phyloP scores from a whole-genome alignment of 92 coral and sea anemone species.

The Heliopora coerulea region DNA sequence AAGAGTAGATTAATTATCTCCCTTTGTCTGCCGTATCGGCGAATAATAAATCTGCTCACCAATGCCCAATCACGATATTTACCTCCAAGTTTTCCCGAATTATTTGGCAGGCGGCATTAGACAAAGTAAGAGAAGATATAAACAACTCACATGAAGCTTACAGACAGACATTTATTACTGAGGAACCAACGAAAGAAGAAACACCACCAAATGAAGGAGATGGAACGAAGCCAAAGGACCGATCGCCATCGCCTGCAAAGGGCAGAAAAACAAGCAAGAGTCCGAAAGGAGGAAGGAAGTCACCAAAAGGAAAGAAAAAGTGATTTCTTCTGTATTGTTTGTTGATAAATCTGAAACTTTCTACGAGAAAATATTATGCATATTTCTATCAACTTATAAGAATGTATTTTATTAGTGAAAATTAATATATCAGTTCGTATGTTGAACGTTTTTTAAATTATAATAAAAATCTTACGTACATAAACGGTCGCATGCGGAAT shows the following conservation, averaged over 20 bases:
- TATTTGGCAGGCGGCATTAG: slow-evolving; percentile 73
- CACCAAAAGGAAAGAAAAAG: slow-evolving; percentile 88
- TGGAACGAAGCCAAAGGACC: slow-evolving; percentile 53
- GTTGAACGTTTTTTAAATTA: too few relatives aligned
- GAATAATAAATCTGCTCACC: too few relatives aligned
- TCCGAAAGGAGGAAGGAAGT: slow-evolving; percentile 83
- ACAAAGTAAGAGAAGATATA: slow-evolving; percentile 84
- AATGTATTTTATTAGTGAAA: neutral
- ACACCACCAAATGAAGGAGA: slow-evolving; percentile 50
- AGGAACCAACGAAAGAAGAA: slow-evolving; percentile 82
- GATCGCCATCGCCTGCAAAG: slow-evolving; percentile 85
- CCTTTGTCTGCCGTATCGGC: too few relatives aligned
- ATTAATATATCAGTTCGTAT: too few relatives aligned
- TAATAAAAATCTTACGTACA: too few relatives aligned
- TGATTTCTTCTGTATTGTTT: slow-evolving; percentile 8
- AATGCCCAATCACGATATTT: too few relatives aligned
- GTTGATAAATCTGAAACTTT: neutral
- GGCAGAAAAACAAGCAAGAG: slow-evolving; percentile 77
- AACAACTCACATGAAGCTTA: slow-evolving; percentile 84
- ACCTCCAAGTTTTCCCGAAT: too few relatives aligned
- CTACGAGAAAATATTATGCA: neutral
- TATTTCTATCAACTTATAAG: neutral
- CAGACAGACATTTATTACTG: slow-evolving; percentile 87
- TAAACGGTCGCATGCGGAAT: too few relatives aligned
- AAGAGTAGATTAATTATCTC: too few relatives aligned